Evolutionary conservation across 1,140 invertebrate species (phyloP), one percentile per base, ranked within the genome.

Genomic region (Mya arenaria): DNA sequence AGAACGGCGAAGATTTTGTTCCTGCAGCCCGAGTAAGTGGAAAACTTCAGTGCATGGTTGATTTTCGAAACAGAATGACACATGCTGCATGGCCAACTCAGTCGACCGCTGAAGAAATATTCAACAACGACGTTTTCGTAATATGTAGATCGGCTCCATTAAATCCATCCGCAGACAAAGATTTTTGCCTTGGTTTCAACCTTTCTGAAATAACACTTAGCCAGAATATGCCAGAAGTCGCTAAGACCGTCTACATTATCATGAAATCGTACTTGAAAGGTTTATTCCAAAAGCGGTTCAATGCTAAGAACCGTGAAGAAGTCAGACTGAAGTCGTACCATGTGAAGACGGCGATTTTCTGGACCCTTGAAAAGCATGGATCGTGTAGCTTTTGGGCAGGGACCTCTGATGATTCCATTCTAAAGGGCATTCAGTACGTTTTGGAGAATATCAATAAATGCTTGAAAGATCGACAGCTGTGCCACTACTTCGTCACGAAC

Each of bases 261-360:
- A 19, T 75, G 60, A 75, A 75, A 36, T 62, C 73, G 4, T 75
- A 75, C 52, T 19, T 75, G 0, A 75, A 55, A 56, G 73, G 73
- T 4, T 17, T 48, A 44, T 28, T 75, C 6, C 19, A 63, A n/a
- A 63, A 34, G 15, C 17, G 15, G 39, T 58, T 62, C 19, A 32
- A 41, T n/a, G n/a, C n/a, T n/a, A n/a, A n/a, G n/a, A n/a, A n/a
- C n/a, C n/a, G n/a, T n/a, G n/a, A n/a, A n/a, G n/a, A n/a, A n/a
- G n/a, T 56, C 19, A 63, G 63, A n/a, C 30, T 62, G 25, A 48
- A 62, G 37, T 30, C 41, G 17, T 75, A 75, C 56, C 63, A 75
- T 23, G 25, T 75, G 0, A 75, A 75, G 25, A 75, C 58, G 4
- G 25, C 39, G 23, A 39, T 75, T n/a, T 75, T 75, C 44, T 75